Evolutionary conservation across 2,888 invertebrate genomes (phyloP).

Genomic region (Sinotaia quadrata): DNA sequence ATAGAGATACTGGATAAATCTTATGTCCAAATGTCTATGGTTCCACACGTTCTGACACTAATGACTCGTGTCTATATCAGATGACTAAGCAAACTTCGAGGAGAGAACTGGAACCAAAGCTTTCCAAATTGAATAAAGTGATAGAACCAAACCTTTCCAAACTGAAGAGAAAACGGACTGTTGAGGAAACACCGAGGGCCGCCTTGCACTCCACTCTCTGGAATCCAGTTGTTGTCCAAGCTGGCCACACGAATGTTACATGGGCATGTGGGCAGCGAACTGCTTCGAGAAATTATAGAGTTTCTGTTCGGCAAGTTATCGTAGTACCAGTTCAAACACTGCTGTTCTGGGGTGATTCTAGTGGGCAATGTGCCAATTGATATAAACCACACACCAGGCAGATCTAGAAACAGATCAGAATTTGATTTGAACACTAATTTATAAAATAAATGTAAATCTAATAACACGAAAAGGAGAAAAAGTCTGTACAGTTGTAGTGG

Average conservation of each 20-base stretch:
- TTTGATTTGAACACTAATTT: neutral
- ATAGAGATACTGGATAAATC: no score
- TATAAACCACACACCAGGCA: slow-evolving; percentile 20
- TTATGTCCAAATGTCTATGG: no score
- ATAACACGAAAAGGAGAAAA: no score
- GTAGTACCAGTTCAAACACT: slow-evolving; percentile 25
- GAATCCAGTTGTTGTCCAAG: neutral
- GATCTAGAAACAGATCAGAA: slow-evolving; percentile 2
- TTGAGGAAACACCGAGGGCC: slow-evolving; percentile 18
- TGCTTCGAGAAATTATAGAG: neutral
- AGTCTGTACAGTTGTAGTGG: no score
- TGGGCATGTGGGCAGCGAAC: slow-evolving; percentile 22
- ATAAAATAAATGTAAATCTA: no score
- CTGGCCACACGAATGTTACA: slow-evolving; percentile 15
- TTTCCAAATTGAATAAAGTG: no score
- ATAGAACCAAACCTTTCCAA: slow-evolving; percentile 24
- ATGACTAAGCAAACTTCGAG: no score
- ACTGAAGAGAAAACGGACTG: slow-evolving; percentile 8
- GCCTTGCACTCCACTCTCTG: neutral
- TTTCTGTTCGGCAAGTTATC: neutral
- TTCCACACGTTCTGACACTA: no score
- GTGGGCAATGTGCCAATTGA: neutral
- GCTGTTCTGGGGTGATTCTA: slow-evolving; percentile 3
- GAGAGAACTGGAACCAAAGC: no score
- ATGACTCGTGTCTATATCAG: no score